Conservation (phyloP, 1,140 invertebrate genomes). For the Calephelis nemesis region DNA sequence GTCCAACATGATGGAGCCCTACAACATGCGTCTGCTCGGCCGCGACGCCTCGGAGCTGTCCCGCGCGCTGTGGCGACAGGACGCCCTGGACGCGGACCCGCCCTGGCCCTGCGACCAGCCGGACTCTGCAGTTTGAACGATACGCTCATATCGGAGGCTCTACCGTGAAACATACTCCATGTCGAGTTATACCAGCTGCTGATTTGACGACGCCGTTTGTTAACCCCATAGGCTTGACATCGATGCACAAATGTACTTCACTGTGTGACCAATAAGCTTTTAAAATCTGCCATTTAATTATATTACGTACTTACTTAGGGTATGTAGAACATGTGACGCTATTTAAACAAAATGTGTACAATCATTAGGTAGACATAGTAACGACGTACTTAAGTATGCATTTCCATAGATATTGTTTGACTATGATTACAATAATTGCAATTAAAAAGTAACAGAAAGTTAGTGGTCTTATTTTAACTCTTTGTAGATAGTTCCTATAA, state of each 20-base stretch:
- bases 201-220: background rate
- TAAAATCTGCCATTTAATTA: constrained; percentile 1
- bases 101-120: constrained; percentile 73
- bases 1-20: constrained; percentile 64
- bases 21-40: constrained; percentile 65
- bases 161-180: background rate
- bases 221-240: too few species aligned
- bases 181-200: background rate
- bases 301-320: background rate
- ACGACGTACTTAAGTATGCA: constrained; percentile 11
- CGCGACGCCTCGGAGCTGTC: constrained; percentile 50
- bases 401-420: background rate
- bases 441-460: background rate
- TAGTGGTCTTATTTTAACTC: too few species aligned
- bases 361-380: background rate
- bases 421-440: background rate
- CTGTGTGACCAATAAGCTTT: too few species aligned
- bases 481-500: too few species aligned
- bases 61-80: constrained; percentile 68
- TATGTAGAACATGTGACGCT: background rate
- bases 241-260: too few species aligned
- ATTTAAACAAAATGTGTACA: background rate
- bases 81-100: constrained; percentile 66
- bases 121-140: constrained; percentile 66
- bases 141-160: too few species aligned